phyloP scores from a whole-genome alignment of 1,140 invertebrate genomes.

The Bombus consobrinus region DNA sequence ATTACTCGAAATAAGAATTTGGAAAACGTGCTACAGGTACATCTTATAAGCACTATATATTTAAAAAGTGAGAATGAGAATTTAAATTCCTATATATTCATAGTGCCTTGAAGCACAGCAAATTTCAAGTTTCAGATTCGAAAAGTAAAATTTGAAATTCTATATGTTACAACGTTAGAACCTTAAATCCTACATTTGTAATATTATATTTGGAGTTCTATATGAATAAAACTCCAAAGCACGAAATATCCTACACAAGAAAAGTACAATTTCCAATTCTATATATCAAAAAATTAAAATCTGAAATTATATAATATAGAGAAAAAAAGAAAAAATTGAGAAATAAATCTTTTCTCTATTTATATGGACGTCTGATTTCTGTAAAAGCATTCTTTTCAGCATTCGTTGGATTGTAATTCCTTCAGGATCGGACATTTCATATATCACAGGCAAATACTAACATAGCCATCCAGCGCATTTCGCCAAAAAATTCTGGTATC shows the following conservation, averaged over 20 bases:
- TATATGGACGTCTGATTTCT: too few species aligned
- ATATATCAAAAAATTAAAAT: too few species aligned
- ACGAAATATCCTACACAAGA: background rate
- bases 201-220: too few species aligned
- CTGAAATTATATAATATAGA: background rate
- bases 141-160: background rate
- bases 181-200: too few species aligned
- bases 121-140: background rate
- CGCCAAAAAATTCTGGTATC: background rate
- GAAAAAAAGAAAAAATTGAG: too few species aligned
- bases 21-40: too few species aligned
- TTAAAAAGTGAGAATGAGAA: background rate
- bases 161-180: background rate
- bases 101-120: background rate
- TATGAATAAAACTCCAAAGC: too few species aligned
- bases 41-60: too few species aligned
- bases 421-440: background rate
- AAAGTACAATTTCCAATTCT: background rate
- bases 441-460: background rate
- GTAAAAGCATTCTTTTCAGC: background rate
- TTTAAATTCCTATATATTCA: too few species aligned
- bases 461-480: background rate
- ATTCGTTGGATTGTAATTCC: background rate
- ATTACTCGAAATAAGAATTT: background rate
- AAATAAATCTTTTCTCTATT: background rate